A percentile compares a stretch with the other conserved stretches of the same genome.
Evolutionary conservation across 2,113 vertebrate genomes (phyloP).

Genomic region (Cynoglossus semilaevis): DNA sequence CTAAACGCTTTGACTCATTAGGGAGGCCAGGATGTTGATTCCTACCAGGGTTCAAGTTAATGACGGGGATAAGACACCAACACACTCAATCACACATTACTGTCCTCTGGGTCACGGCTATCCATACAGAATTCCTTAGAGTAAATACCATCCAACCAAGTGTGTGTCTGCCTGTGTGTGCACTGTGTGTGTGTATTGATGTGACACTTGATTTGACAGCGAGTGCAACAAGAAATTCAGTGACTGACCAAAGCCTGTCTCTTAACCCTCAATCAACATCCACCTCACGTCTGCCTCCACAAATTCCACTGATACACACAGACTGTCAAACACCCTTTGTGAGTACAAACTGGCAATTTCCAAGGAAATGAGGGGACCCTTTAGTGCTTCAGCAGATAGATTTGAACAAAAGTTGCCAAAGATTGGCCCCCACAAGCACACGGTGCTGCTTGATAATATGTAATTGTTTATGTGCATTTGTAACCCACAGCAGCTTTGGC

Average conservation of each 20-base stretch:
- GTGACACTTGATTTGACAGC: conserved; percentile 3
- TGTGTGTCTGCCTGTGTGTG: conserved; percentile 7
- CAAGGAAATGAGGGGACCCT: conserved; percentile 40
- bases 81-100: conserved; percentile 44
- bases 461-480: conserved; percentile 31
- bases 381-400: conserved; percentile 45
- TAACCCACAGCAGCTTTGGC: conserved; percentile 6
- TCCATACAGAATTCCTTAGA: conserved; percentile 49
- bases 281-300: conserved; percentile 31
- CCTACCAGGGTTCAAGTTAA: conserved; percentile 48
- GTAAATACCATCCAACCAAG: conserved; percentile 39
- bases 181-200: conserved; percentile 1
- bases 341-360: conserved; percentile 26
- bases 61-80: conserved; percentile 54
- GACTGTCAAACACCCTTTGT: conserved; percentile 18
- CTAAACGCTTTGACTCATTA: conserved; percentile 27
- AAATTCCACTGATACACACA: conserved; percentile 33
- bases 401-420: conserved; percentile 42
- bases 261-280: conserved; percentile 36
- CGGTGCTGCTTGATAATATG: conserved; percentile 12
- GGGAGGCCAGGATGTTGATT: conserved; percentile 19
- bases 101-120: conserved; percentile 40
- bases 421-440: conserved; percentile 32
- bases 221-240: conserved; percentile 9
- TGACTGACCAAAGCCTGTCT: conserved; percentile 5